These are phyloP conservation scores for Tenebrosternarchus preto DNA, from an alignment of 2,113 vertebrate species.

Conservation along the genomic window DNA sequence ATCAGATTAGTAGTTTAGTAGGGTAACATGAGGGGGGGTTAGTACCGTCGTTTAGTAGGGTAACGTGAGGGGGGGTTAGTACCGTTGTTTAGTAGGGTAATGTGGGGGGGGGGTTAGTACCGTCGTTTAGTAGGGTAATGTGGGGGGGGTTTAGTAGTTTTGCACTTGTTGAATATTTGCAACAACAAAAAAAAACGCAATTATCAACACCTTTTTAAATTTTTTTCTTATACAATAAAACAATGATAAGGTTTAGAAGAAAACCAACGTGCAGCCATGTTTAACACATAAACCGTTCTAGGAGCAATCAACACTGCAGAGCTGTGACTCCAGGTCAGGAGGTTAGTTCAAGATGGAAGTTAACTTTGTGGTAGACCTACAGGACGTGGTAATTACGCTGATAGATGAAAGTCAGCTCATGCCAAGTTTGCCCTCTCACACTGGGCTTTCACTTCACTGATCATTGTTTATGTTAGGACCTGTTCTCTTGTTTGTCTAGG, in stretches of 20 bases:
- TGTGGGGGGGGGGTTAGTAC: too few relatives aligned
- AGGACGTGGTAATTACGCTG: slow-evolving; percentile 6
- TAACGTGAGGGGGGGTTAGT: not conserved
- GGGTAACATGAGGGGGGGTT: not conserved
- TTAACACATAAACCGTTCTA: slow-evolving; percentile 9
- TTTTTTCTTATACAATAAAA: slow-evolving; percentile 1
- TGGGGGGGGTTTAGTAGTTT: too few relatives aligned
- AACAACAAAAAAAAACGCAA: slow-evolving; percentile 10
- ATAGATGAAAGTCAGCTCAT: not conserved
- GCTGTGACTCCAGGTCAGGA: not conserved
- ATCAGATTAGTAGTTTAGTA: slow-evolving; percentile 42
- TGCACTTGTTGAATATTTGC: slow-evolving; percentile 20
- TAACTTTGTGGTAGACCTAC: not conserved
- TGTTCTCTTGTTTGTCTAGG: slow-evolving; percentile 15
- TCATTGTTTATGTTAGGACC: slow-evolving; percentile 28
- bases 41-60: slow-evolving; percentile 40
- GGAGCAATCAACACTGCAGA: not conserved
- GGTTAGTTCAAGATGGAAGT: not conserved
- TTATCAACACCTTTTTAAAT: slow-evolving; percentile 1
- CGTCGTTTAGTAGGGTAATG: slow-evolving; percentile 33
- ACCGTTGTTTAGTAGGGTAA: slow-evolving; percentile 39
- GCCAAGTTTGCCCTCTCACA: not conserved
- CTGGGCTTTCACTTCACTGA: slow-evolving; percentile 3
- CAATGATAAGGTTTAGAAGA: not conserved
- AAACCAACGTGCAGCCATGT: not conserved